phyloP scores from a whole-genome alignment of 2,888 invertebrate genomes.

The Argyresthia goedartella region DNA sequence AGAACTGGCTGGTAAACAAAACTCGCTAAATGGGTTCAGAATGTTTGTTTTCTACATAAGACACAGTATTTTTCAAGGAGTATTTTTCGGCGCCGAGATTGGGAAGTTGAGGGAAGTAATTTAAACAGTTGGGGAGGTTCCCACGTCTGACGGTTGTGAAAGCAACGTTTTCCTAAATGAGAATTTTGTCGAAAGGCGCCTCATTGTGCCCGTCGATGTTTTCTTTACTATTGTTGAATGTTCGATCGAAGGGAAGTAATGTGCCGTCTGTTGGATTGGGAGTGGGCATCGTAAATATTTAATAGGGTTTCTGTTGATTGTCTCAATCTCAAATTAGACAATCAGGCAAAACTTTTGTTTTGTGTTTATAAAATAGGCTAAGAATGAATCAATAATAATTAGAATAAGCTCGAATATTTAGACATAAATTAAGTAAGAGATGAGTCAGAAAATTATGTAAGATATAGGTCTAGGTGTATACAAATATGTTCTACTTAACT shows the following conservation, averaged over 20 bases:
- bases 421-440: too few species aligned
- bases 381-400: too few species aligned
- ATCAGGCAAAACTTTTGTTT: too few species aligned
- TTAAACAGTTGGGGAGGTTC: slow-evolving; percentile 51
- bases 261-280: background rate
- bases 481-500: too few species aligned
- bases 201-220: slow-evolving; percentile 4
- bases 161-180: slow-evolving; percentile 12
- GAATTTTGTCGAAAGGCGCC: background rate
- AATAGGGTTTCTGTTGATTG: background rate
- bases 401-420: too few species aligned
- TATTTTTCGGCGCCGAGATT: slow-evolving; percentile 25
- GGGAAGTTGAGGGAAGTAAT: slow-evolving; percentile 39
- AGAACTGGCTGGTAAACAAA: slow-evolving; percentile 15
- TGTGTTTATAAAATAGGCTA: too few species aligned
- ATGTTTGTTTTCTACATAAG: slow-evolving; percentile 8
- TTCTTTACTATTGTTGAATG: slow-evolving; percentile 12
- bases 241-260: background rate
- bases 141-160: slow-evolving; percentile 26
- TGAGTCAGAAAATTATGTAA: too few species aligned
- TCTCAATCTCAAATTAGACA: too few species aligned
- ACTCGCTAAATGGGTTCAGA: background rate
- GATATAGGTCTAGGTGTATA: too few species aligned
- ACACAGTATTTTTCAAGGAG: slow-evolving; percentile 41
- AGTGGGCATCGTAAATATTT: background rate